Percentiles rank a stretch among this genome's conserved stretches.
phyloP scores from a whole-genome alignment of 2,888 invertebrate genomes.

The Phymatocera aterrima region DNA sequence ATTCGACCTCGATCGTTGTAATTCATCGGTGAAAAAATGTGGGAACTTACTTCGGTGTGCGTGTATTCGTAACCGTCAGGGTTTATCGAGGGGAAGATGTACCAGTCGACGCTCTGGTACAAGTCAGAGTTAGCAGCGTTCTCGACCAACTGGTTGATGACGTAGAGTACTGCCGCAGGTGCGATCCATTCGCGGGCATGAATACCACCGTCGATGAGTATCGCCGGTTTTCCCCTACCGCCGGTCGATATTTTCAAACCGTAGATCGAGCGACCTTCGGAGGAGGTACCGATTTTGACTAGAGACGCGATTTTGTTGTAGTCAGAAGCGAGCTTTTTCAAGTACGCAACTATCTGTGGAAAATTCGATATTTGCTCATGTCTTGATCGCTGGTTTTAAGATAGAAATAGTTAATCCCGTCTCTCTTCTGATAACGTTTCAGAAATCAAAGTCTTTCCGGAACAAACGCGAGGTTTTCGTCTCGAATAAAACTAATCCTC shows the following conservation, averaged over 20 bases:
- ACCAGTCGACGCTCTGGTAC: constrained; percentile 81
- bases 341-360: constrained; percentile 76
- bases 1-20: not conserved
- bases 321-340: constrained; percentile 74
- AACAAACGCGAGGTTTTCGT: not conserved
- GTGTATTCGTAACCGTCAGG: constrained; percentile 84
- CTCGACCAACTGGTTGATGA: constrained; percentile 79
- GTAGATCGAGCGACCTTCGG: constrained; percentile 78
- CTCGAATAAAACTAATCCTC: not conserved
- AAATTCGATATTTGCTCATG: not conserved
- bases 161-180: constrained; percentile 78
- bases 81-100: constrained; percentile 82
- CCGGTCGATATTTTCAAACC: constrained; percentile 81
- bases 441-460: not conserved
- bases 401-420: not conserved
- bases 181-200: constrained; percentile 85
- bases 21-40: not conserved
- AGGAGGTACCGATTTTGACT: constrained; percentile 78
- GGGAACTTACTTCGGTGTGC: constrained; percentile 73
- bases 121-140: constrained; percentile 77
- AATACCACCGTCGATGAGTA: constrained; percentile 80
- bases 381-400: not conserved
- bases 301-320: constrained; percentile 77
- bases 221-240: constrained; percentile 76
- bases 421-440: not conserved